Conservation (phyloP, 2,797 vertebrate genomes). For the Bradypodion ventrale region DNA sequence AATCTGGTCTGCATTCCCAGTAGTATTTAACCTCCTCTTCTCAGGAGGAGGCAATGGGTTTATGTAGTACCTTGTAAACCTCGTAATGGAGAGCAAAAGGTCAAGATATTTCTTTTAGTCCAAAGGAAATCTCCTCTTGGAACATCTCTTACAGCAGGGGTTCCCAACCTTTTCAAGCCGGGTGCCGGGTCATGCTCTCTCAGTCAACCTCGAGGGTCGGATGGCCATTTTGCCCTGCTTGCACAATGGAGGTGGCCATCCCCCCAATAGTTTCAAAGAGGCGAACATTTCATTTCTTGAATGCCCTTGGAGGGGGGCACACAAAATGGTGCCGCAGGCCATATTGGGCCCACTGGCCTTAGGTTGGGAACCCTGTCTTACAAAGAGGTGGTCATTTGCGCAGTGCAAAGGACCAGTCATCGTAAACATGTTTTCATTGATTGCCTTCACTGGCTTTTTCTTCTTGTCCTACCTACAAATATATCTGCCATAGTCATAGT, state of each 20-base stretch:
- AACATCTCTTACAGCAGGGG: not conserved
- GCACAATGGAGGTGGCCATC: too few relatives aligned
- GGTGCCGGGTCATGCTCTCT: too few relatives aligned
- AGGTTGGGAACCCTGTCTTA: too few relatives aligned
- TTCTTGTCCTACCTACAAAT: not conserved
- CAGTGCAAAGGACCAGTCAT: not conserved
- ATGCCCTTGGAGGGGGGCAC: too few relatives aligned
- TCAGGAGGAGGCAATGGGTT: constrained; percentile 45
- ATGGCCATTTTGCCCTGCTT: too few relatives aligned
- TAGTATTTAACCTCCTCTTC: constrained; percentile 37
- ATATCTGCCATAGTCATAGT: not conserved
- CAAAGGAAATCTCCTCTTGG: not conserved
- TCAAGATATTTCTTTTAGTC: not conserved
- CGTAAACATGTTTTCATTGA: not conserved
- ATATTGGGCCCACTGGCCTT: too few relatives aligned
- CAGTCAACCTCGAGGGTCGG: too few relatives aligned
- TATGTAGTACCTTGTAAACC: not conserved
- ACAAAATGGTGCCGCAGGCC: too few relatives aligned
- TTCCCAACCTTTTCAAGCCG: too few relatives aligned
- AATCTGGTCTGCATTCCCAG: constrained; percentile 45
- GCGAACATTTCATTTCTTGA: too few relatives aligned
- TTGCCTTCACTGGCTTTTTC: too few relatives aligned
- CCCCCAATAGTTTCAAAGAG: too few relatives aligned
- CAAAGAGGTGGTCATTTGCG: not conserved
- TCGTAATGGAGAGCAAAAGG: not conserved